Conservation (phyloP, 1,140 invertebrate species). For the Brachionus manjavacas region DNA sequence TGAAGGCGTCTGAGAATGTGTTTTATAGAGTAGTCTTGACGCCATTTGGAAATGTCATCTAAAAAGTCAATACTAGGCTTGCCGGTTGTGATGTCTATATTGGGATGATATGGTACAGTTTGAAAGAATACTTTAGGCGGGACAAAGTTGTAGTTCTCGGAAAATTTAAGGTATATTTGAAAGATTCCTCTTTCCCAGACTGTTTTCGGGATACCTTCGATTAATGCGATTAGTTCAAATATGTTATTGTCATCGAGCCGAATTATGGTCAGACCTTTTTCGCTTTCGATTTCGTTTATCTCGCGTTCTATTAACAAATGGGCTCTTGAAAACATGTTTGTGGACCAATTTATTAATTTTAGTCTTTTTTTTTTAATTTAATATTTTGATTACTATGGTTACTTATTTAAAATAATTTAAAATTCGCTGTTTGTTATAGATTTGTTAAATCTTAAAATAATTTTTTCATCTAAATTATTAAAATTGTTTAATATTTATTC, state of each 20-base stretch:
- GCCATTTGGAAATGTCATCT: conserved; percentile 34
- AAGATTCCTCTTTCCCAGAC: conserved; percentile 29
- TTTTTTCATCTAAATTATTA: no score
- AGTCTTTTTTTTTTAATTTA: no score
- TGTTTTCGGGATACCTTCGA: conserved; percentile 1
- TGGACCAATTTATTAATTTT: no score
- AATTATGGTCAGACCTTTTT: background rate
- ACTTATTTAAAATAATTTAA: no score
- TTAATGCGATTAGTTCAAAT: conserved; percentile 19
- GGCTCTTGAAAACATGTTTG: conserved; percentile 23
- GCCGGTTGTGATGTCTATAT: conserved; percentile 11
- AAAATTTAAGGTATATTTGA: conserved; percentile 29
- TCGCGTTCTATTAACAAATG: conserved; percentile 28
- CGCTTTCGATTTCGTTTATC: background rate
- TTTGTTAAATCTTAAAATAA: no score
- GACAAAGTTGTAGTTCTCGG: conserved; percentile 21
- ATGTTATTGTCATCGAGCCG: conserved; percentile 1
- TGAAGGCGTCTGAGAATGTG: conserved; percentile 24
- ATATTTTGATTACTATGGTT: no score
- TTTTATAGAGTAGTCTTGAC: background rate
- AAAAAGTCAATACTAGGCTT: conserved; percentile 36
- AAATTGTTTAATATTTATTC: no score
- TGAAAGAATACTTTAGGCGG: conserved; percentile 34
- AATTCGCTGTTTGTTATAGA: no score
- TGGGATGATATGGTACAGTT: conserved; percentile 39